Evolutionary conservation across 2,888 invertebrate species (phyloP), one percentile per base, ranked within the genome.

Genomic region (Spatulosminthurus flaviceps): DNA sequence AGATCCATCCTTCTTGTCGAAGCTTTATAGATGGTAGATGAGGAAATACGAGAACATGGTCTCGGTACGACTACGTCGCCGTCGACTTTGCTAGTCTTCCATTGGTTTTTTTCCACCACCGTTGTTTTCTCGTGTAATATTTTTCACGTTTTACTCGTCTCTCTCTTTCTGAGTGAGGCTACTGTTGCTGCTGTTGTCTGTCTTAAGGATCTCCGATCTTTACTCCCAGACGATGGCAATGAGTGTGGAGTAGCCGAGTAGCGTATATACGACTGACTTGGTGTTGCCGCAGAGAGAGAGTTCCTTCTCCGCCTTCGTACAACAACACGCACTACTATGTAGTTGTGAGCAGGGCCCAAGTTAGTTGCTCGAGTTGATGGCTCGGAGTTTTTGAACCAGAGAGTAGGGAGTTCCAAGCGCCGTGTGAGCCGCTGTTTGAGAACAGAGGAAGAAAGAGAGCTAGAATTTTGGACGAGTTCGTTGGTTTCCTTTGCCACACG

Each of bases 1-100:
- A 69, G 69, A 69, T 69, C 69, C 69, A 70, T 70, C 41, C 70
- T 70, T 41, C 70, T 41, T 70, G 70, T 70, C 70, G 70, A 70
- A 70, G 70, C 70, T 41, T 67, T 70, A 41, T 70, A 70, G 29
- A 70, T 41, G 70, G 70, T 70, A 29, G 70, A 70, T 70, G 70
- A 67, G 70, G 34, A 70, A 51, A 70, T 70, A 70, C 70, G 70
- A 70, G 29, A 41, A 70, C 16, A 41, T n/a, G n/a, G 29, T 28
- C 26, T 24, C 2, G 28, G 16, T 5, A 70, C 29, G 70, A 70
- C 29, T 21, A 22, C 41, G 70, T n/a, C 41, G 70, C 21, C 70
- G 70, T 34, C 70, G 70, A 70, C 70, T 19, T n/a, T 70, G 21
- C 34, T 4, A 13, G 41, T 29, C 70, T 34, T 70, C 41, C 70